These are phyloP conservation scores for Drosophila anomelani DNA, from an alignment of 2,888 invertebrate species.

Conservation along the genomic window DNA sequence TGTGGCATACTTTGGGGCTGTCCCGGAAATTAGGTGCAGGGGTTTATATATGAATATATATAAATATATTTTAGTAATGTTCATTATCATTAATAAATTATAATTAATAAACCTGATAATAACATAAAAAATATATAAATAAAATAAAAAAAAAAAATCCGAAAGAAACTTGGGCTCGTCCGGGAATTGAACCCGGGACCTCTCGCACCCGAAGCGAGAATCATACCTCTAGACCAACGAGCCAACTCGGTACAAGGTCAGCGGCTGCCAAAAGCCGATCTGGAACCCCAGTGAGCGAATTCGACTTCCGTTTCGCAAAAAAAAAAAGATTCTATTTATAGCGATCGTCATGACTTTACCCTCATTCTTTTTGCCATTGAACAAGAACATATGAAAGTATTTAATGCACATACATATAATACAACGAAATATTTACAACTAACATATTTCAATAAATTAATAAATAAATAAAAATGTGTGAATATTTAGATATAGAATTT, in stretches of 20 bases:
- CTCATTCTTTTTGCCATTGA: too few relatives aligned
- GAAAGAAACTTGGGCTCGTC: conserved; percentile 70
- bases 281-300: neutral
- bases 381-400: neutral
- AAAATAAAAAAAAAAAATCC: neutral
- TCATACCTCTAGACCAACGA: conserved; percentile 83
- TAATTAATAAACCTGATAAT: neutral
- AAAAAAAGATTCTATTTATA: neutral
- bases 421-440: too few relatives aligned
- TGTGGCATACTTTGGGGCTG: conserved; percentile 29
- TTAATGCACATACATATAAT: neutral
- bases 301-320: neutral
- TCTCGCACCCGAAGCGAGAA: conserved; percentile 83
- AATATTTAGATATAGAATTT: too few relatives aligned
- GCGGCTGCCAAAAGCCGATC: neutral
- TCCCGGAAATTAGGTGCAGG: neutral
- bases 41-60: neutral
- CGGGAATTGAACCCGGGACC: conserved; percentile 83
- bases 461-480: too few relatives aligned
- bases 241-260: conserved; percentile 49
- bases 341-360: neutral
- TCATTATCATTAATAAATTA: too few relatives aligned
- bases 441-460: neutral
- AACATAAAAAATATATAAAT: neutral
- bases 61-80: neutral